phyloP scores from a whole-genome alignment of 2,797 vertebrate species.

The Arrhamphus sclerolepis region DNA sequence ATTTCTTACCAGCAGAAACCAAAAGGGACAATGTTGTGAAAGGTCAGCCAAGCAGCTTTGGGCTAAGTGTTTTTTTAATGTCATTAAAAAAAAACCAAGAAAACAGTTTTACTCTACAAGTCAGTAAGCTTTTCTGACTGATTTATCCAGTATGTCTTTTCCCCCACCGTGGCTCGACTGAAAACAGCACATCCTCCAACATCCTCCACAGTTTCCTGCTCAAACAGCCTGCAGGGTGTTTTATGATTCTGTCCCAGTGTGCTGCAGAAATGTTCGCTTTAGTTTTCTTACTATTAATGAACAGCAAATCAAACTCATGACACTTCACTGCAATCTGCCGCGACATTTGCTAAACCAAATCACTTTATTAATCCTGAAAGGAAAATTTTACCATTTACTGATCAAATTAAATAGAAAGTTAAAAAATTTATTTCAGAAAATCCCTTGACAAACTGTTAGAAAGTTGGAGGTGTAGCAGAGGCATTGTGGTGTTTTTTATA shows the following conservation, averaged over 20 bases:
- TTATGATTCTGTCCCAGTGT: slow-evolving; percentile 27
- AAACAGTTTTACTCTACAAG: slow-evolving; percentile 18
- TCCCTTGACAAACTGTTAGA: too few relatives aligned
- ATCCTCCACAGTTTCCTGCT: slow-evolving; percentile 39
- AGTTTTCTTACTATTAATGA: slow-evolving; percentile 48
- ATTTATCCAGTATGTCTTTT: slow-evolving; percentile 40
- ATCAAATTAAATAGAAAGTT: too few relatives aligned
- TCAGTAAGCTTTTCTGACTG: slow-evolving; percentile 41
- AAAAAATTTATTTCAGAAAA: too few relatives aligned
- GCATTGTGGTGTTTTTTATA: too few relatives aligned
- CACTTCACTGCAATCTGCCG: slow-evolving; percentile 13
- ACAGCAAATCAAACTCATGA: slow-evolving; percentile 14
- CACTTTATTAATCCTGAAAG: too few relatives aligned
- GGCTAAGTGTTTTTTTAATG: slow-evolving; percentile 41
- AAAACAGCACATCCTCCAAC: slow-evolving; percentile 41
- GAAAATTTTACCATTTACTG: too few relatives aligned
- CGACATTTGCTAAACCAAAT: slow-evolving; percentile 20
- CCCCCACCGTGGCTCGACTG: slow-evolving; percentile 38
- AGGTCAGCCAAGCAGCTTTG: slow-evolving; percentile 55
- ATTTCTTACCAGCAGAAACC: slow-evolving; percentile 49
- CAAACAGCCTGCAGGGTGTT: slow-evolving; percentile 55
- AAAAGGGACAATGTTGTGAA: slow-evolving; percentile 55
- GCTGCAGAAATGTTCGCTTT: slow-evolving; percentile 41
- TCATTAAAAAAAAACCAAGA: slow-evolving; percentile 20
- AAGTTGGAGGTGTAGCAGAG: too few relatives aligned